Base-by-base conservation (phyloP, 1,140 invertebrate genomes). In the Drosophila sturtevanti region DNA sequence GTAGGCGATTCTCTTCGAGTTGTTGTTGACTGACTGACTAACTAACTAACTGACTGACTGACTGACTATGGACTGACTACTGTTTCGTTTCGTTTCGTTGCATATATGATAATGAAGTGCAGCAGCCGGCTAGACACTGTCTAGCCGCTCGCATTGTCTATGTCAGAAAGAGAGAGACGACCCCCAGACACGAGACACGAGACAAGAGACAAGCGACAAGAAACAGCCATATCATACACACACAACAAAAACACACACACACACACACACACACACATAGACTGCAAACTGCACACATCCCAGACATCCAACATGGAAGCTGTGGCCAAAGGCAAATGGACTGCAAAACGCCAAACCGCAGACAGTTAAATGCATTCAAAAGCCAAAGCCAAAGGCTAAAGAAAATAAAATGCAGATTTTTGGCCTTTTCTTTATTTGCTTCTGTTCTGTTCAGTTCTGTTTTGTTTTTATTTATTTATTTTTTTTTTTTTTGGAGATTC, bases 91-190 rank as follows among this genome's bases (percentile, higher is more conserved):
- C 65, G 78, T 81, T 81, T 69, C 41, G 72, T 80, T 74, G 80
- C 80, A 89, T 48, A 48, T 48, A 48, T 89, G 85, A 89, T 89
- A 89, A 89, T 89, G 85, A 89, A 89, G 85, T 89, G 85, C 85
- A 89, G 66, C 78, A 89, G 66, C 78, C 81, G 86, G 86, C 87
- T 81, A 90, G 87, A 90, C 87, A 90, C 79, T 87, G 87, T 90
- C 87, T 90, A 90, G 87, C 87, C 84, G 80, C 80, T 77, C 77
- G 52, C 52, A 55, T 55, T 55, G 52, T 55, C 52, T 55, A 55
- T 59, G 56, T 6, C 27, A 67, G 41, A 64, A 4, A 48, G 51
- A 48, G 35, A 58, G 31, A n/a, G n/a, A 59, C 41, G 37, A 38
- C 37, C 37, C 37, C 37, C 37, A 21, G 41, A 48, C 35, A 9